Evolutionary conservation across 2,113 vertebrate genomes (phyloP).

Genomic region (Rhagologus leucostigma): DNA sequence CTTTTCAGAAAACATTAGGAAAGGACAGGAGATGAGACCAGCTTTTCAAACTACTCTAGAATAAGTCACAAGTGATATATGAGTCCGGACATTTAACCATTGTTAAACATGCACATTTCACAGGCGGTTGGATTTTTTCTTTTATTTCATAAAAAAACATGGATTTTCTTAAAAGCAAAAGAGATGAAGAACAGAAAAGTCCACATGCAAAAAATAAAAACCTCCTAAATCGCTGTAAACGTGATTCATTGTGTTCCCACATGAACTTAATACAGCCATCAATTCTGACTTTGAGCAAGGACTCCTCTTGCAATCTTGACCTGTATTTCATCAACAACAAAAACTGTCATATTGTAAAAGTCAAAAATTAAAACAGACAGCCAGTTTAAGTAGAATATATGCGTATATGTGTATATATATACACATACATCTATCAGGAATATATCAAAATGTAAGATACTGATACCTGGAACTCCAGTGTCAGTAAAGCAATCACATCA

Average conservation of each 20-base stretch:
- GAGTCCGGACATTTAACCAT: neutral
- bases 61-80: neutral
- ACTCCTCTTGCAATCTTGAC: neutral
- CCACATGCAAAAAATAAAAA: neutral
- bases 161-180: neutral
- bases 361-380: neutral
- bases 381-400: neutral
- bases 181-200: neutral
- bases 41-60: neutral
- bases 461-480: neutral
- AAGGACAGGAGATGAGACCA: neutral
- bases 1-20: neutral
- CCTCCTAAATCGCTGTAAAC: neutral
- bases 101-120: neutral
- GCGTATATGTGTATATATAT: too few relatives aligned
- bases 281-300: neutral
- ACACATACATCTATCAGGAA: neutral
- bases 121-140: neutral
- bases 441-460: neutral
- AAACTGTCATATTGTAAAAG: neutral
- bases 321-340: neutral
- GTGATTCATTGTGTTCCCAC: neutral
- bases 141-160: neutral
- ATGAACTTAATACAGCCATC: neutral
- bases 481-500: neutral